Evolutionary conservation across 2,113 vertebrate genomes (phyloP), one percentile per base, ranked within the genome.

Genomic region (Pogona vitticeps): DNA sequence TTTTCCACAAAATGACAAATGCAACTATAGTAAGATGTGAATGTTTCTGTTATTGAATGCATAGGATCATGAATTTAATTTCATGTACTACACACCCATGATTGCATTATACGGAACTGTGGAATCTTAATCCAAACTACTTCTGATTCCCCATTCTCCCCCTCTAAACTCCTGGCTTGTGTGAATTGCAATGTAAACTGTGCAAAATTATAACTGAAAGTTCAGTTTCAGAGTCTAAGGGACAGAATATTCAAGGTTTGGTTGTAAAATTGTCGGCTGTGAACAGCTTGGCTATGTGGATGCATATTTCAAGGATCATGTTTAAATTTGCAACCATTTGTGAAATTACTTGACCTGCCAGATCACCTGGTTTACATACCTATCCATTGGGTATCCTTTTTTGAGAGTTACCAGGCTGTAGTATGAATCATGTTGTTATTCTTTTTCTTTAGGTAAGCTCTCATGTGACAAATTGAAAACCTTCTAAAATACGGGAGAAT

Each of bases 1-100:
- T 95, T 96, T 52, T 91, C 90, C 83, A 93, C 33, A 36, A 20
- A 94, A 85, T 97, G 96, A 97, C 96, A 97, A 96, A 97, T 95
- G 96, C 92, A 90, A 94, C 95, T 70, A 91, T 70, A 59, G 86
- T 73, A 87, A 94, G 95, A 95, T 89, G 92, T 91, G 96, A 80
- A 93, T 96, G 96, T 65, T 93, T 93, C 90, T 73, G 92, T 89
- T 94, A 89, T 94, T 94, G 93, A 94, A 87, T 79, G 88, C 83
- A 91, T 83, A 80, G 94, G 18, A 93, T 94, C 92, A 82, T 91
- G 94, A 90, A 93, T 94, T 94, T 93, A 91, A 93, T 96, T 95
- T 94, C 88, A 93, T 90, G 75, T 71, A 70, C 28, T 92, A 88
- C 88, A 79, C 31, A 67, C 83, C 82, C 88, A 38, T 88, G 93